phyloP scores from a whole-genome alignment of 2,888 invertebrate species.

The Pristionchus fissidentatus region DNA sequence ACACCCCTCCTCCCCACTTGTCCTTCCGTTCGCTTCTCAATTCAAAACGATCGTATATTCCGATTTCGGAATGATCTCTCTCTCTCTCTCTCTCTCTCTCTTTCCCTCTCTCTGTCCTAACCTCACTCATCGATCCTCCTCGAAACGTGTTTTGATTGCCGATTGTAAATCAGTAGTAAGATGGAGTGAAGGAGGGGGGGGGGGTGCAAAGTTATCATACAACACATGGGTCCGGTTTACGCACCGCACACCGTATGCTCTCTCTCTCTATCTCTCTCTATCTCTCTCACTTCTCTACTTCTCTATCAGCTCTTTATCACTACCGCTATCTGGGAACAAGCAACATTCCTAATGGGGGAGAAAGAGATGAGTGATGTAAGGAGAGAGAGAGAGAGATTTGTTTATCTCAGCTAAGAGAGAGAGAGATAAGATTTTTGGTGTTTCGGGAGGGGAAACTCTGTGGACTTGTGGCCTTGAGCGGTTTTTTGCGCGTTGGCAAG shows the following conservation, averaged over 20 bases:
- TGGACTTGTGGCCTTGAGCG: neutral
- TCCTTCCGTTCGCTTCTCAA: constrained; percentile 35
- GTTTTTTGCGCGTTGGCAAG: neutral
- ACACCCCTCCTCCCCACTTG: neutral
- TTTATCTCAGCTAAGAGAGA: too few relatives aligned
- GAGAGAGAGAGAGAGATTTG: too few relatives aligned
- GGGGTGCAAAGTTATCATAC: constrained; percentile 50
- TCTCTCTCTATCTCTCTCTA: constrained; percentile 51
- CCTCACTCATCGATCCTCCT: constrained; percentile 43
- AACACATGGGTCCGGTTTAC: constrained; percentile 46
- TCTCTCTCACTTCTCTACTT: constrained; percentile 8
- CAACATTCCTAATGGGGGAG: neutral
- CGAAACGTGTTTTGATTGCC: constrained; percentile 48
- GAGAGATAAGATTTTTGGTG: neutral
- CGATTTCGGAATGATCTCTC: constrained; percentile 24
- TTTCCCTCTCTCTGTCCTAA: constrained; percentile 35
- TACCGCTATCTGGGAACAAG: neutral
- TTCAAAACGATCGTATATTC: neutral
- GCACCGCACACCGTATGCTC: constrained; percentile 1
- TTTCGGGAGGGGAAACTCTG: neutral
- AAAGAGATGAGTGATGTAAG: neutral
- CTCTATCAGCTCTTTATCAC: neutral
- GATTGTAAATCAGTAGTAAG: constrained; percentile 45
- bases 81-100: constrained; percentile 50
- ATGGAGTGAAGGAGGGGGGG: constrained; percentile 52